These are phyloP conservation scores for Scaptomyza pallida DNA, from an alignment of 1,140 invertebrate genomes.

Conservation along the genomic window DNA sequence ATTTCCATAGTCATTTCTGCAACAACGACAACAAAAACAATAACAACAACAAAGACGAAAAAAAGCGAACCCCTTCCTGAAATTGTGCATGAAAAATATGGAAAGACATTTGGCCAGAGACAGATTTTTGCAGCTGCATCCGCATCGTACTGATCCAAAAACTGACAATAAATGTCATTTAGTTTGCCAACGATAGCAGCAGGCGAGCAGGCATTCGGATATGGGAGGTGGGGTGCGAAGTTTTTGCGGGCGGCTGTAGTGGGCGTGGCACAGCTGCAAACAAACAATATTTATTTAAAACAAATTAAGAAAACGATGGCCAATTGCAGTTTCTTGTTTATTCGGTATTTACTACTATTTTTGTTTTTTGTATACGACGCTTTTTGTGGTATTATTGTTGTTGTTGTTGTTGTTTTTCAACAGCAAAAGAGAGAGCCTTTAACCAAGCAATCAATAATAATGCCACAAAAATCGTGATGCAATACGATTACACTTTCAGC, in stretches of 20 bases:
- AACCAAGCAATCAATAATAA: slow-evolving; percentile 4
- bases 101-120: slow-evolving; percentile 65
- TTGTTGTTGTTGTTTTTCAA: too few relatives aligned
- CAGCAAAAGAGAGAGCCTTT: too few relatives aligned
- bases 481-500: too few relatives aligned
- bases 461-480: too few relatives aligned
- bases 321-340: slow-evolving; percentile 31
- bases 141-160: slow-evolving; percentile 35
- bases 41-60: too few relatives aligned
- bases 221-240: too few relatives aligned
- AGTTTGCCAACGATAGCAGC: slow-evolving; percentile 41
- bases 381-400: too few relatives aligned
- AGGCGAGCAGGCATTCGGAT: background rate
- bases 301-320: slow-evolving; percentile 67
- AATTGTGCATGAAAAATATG: slow-evolving; percentile 80
- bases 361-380: background rate
- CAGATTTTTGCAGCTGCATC: slow-evolving; percentile 34
- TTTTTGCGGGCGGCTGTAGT: background rate
- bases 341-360: background rate
- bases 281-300: slow-evolving; percentile 77
- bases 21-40: too few relatives aligned
- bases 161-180: slow-evolving; percentile 80
- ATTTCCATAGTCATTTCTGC: slow-evolving; percentile 28
- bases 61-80: slow-evolving; percentile 16
- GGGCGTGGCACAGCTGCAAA: slow-evolving; percentile 51